Evolutionary conservation across 2,888 invertebrate genomes (phyloP).

Genomic region (Mongoloraphidia duomilia): DNA sequence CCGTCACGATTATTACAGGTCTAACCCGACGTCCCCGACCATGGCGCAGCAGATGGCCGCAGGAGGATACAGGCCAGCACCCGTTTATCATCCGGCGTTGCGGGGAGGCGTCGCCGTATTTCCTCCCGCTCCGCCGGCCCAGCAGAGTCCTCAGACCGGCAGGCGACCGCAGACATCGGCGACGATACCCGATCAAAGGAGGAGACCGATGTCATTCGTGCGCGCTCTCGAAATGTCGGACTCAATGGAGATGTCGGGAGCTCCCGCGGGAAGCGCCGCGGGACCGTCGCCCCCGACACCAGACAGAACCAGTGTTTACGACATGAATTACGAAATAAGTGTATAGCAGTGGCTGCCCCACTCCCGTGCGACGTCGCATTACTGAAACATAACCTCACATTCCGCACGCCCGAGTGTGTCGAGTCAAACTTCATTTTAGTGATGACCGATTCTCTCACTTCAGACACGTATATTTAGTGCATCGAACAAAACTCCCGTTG

Average conservation of each 20-base stretch:
- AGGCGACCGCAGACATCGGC: constrained; percentile 3
- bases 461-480: no score
- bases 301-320: constrained; percentile 80
- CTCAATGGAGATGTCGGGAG: constrained; percentile 62
- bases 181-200: constrained; percentile 27
- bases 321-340: constrained; percentile 91
- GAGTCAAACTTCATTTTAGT: no score
- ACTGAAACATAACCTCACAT: no score
- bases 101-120: constrained; percentile 56
- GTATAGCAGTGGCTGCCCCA: constrained; percentile 54
- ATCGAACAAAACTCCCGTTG: no score
- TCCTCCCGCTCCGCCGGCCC: constrained; percentile 27
- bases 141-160: constrained; percentile 1
- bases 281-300: constrained; percentile 42
- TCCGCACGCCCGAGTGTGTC: no score
- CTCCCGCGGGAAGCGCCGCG: constrained; percentile 29
- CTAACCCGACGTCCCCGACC: constrained; percentile 63
- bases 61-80: constrained; percentile 21
- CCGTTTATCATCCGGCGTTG: constrained; percentile 44
- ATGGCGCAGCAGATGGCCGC: constrained; percentile 28
- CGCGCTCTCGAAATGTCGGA: constrained; percentile 82
- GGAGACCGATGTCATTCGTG: constrained; percentile 78
- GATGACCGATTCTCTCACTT: no score
- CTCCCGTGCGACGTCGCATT: constrained; percentile 16
- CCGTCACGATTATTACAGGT: constrained; percentile 42